Percentiles rank a stretch among this genome's conserved stretches.
Evolutionary conservation across 2,888 invertebrate genomes (phyloP).

Genomic region (Horisme vitalbata): DNA sequence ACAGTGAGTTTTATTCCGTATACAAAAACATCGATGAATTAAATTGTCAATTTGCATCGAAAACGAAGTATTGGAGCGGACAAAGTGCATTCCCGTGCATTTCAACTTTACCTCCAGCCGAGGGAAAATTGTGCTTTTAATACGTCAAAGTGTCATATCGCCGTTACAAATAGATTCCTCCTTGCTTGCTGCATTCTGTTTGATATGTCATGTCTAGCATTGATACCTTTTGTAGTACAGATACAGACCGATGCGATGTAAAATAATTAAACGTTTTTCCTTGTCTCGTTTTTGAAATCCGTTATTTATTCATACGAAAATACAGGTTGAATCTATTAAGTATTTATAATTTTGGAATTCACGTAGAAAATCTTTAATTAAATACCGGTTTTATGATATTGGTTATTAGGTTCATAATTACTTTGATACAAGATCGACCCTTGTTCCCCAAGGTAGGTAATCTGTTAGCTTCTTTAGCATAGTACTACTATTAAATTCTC

Average conservation of each 20-base stretch:
- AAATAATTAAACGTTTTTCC: too few relatives aligned
- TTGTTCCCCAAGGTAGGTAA: too few relatives aligned
- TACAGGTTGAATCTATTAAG: too few relatives aligned
- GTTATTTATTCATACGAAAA: too few relatives aligned
- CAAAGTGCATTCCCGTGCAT: conserved; percentile 28
- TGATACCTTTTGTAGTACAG: neutral
- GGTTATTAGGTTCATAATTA: too few relatives aligned
- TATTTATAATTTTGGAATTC: too few relatives aligned
- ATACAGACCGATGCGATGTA: neutral
- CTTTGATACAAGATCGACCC: too few relatives aligned
- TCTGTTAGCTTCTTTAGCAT: too few relatives aligned
- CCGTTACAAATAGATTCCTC: conserved; percentile 7
- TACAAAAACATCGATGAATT: conserved; percentile 21
- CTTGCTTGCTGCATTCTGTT: conserved; percentile 3
- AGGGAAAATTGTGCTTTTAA: conserved; percentile 19
- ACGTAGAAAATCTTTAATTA: too few relatives aligned
- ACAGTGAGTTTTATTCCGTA: conserved; percentile 7
- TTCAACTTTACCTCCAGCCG: conserved; percentile 15
- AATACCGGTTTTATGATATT: too few relatives aligned
- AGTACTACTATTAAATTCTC: too few relatives aligned
- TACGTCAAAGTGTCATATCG: conserved; percentile 26
- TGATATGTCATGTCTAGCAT: conserved; percentile 2
- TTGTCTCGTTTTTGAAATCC: too few relatives aligned
- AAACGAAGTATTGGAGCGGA: conserved; percentile 22
- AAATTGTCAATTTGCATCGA: conserved; percentile 26